Evolutionary conservation across 2,888 invertebrate genomes (phyloP), one percentile per base, ranked within the genome.

Genomic region (Augiades crinisus): DNA sequence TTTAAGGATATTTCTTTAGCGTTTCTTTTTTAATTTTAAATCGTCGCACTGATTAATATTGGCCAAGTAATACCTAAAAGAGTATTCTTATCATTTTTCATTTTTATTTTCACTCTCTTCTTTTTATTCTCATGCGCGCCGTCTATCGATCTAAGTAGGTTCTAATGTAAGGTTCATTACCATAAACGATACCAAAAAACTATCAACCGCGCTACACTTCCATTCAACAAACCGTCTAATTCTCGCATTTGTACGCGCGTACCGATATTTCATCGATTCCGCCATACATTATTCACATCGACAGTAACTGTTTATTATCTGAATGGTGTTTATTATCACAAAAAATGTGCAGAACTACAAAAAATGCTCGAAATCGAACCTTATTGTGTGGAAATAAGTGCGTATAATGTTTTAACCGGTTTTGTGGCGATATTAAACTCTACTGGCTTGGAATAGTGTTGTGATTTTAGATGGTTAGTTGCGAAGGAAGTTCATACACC

Each of bases 401-500:
- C n/a, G n/a, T n/a, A n/a, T n/a, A n/a, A n/a, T n/a, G n/a, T n/a
- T n/a, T n/a, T n/a, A n/a, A n/a, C n/a, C n/a, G n/a, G 13, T 22
- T 40, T 2, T 27, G 14, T 22, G n/a, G 8, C 22, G n/a, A 5
- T 14, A 14, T 17, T 36, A 13, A 24, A 27, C 50, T 50, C 19
- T 50, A 6, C 3, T 3, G 1, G 31, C 0, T 27, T 13, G 43
- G 19, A 27, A 43, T 43, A 50, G 16, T 41, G 34, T 19, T 13
- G 5, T 27, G 33, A 21, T 41, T 40, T 43, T 19, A 36, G 40
- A 34, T 34, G 22, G 22, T 24, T n/a, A n/a, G 12, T 22, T 19
- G 21, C 37, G 34, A 34, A 49, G 49, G 54, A 49, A 54, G 54
- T 54, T 38, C 47, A 46, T 45, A 49, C 54, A 54, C 54, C 54